Percentiles rank a stretch among this genome's conserved stretches.
Evolutionary conservation across 2,113 vertebrate species (phyloP).

Genomic region (Eptesicus fuscus): DNA sequence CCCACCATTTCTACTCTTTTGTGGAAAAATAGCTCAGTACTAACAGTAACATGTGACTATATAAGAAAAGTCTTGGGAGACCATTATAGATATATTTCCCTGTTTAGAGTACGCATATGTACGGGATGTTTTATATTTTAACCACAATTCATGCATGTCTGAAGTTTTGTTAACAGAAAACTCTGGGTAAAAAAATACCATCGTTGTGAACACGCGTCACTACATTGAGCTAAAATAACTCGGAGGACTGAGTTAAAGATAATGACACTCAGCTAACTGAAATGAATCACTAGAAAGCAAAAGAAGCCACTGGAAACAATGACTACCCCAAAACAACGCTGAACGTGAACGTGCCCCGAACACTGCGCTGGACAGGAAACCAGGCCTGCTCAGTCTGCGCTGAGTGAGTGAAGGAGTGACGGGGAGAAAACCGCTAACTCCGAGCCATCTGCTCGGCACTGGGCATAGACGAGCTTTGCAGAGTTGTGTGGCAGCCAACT

Average conservation of each 20-base stretch:
- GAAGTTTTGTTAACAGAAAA: neutral
- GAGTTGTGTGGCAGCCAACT: neutral
- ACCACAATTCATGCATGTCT: neutral
- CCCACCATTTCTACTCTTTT: neutral
- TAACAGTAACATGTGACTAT: neutral
- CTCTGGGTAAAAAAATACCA: neutral
- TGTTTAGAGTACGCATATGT: neutral
- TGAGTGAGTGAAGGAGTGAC: neutral
- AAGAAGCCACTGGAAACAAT: neutral
- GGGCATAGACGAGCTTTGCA: neutral
- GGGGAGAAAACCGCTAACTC: too few relatives aligned
- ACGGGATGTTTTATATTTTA: neutral
- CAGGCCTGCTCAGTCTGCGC: neutral
- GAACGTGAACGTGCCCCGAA: neutral
- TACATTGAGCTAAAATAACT: neutral
- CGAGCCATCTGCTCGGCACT: neutral
- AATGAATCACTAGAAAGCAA: neutral
- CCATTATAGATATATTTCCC: neutral
- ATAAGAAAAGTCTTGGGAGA: neutral
- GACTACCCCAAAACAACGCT: neutral
- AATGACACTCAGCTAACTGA: neutral
- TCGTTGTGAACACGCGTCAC: neutral
- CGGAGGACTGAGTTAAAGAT: neutral
- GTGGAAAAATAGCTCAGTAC: neutral
- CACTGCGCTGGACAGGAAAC: too few relatives aligned